A percentile compares a stretch with the other conserved stretches of the same genome.
Evolutionary conservation across 2,113 vertebrate species (phyloP).

Genomic region (Corythornis cristatus): DNA sequence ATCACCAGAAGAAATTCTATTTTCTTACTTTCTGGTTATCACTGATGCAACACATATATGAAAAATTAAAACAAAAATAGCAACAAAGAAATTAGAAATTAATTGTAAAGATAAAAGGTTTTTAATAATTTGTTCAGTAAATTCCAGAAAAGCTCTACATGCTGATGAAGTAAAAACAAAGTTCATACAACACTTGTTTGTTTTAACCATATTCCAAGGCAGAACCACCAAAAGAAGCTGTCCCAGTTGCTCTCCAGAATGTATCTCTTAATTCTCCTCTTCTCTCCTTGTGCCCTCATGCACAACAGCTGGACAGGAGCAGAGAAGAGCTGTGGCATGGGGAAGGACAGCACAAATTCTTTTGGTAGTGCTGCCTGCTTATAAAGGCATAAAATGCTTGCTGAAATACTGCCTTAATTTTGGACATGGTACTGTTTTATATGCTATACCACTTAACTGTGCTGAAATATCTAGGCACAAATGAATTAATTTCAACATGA

Average conservation of each 20-base stretch:
- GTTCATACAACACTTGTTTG: neutral
- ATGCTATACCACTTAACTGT: neutral
- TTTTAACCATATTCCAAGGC: neutral
- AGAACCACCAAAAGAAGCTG: neutral
- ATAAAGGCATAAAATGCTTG: neutral
- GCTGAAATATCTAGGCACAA: conserved; percentile 23
- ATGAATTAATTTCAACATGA: conserved; percentile 43
- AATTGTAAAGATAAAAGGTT: neutral
- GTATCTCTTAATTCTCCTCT: neutral
- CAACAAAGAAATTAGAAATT: neutral
- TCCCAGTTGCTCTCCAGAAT: neutral
- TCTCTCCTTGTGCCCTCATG: neutral
- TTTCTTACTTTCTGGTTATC: neutral
- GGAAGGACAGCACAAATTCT: neutral
- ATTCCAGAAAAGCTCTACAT: neutral
- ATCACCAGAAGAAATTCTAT: neutral
- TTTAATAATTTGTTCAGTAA: neutral
- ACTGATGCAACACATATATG: neutral
- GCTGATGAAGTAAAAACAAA: neutral
- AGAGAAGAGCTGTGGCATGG: neutral
- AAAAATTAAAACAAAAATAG: neutral
- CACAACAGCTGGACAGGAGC: neutral
- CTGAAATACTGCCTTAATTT: neutral
- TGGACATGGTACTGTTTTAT: neutral
- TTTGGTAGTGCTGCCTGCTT: neutral